Conservation (phyloP, 37 sponge, comb jelly and placozoan genomes). For the Eunapius fragilis region DNA sequence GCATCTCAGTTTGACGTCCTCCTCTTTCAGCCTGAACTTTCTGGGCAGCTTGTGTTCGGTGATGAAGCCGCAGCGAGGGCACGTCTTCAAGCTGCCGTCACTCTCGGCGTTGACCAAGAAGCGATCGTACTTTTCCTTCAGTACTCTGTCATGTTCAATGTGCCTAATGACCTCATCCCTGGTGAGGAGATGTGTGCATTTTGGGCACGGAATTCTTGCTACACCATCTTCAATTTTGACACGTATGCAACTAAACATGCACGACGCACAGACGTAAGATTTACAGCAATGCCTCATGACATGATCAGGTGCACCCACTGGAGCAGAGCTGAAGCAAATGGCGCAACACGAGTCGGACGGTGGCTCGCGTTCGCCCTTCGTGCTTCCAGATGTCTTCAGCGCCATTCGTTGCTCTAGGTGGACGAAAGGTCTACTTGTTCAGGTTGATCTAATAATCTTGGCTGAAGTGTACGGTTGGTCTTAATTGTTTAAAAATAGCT, state of each 20-base stretch:
- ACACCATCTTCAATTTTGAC: constrained; percentile 44
- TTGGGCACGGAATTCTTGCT: constrained; percentile 57
- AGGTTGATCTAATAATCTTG: no score
- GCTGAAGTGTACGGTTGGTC: no score
- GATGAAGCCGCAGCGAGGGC: constrained; percentile 60
- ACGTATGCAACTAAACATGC: constrained; percentile 31
- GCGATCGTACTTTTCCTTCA: constrained; percentile 27
- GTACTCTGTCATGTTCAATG: neutral
- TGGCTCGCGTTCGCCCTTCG: no score
- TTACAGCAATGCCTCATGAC: constrained; percentile 39
- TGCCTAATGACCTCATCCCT: constrained; percentile 5
- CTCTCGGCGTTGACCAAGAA: neutral
- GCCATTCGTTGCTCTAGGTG: no score
- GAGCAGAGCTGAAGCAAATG: neutral
- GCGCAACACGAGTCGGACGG: neutral
- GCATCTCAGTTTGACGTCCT: constrained; percentile 65
- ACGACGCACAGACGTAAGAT: constrained; percentile 37
- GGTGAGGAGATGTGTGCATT: neutral
- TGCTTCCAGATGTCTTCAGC: no score
- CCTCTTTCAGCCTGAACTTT: constrained; percentile 12
- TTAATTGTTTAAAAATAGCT: no score
- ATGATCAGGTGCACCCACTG: no score
- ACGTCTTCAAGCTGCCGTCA: constrained; percentile 31
- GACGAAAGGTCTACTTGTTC: no score
- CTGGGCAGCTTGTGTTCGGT: constrained; percentile 49